Evolutionary conservation across 2,797 vertebrate species (phyloP).

Genomic region (Anabas testudineus): DNA sequence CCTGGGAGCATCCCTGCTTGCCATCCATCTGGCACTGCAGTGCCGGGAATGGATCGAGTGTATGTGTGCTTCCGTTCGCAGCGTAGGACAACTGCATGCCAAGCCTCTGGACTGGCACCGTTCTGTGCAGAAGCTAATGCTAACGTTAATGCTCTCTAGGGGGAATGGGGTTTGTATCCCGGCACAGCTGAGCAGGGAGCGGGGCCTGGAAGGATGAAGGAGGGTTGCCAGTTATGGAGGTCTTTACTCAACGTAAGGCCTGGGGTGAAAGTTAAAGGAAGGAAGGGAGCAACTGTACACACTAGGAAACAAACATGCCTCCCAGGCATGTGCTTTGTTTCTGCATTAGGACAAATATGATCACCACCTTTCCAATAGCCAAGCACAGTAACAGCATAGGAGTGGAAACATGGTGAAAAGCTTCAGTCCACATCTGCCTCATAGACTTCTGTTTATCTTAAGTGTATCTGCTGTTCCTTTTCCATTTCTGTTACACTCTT

Average conservation of each 20-base stretch:
- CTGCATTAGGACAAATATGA: conserved; percentile 25
- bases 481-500: no score
- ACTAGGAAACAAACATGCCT: conserved; percentile 47
- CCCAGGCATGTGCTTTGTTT: conserved; percentile 38
- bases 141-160: conserved; percentile 57
- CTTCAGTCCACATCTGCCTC: neutral
- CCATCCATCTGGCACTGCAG: conserved; percentile 72
- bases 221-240: conserved; percentile 24
- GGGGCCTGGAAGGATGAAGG: conserved; percentile 1
- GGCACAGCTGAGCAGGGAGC: conserved; percentile 57
- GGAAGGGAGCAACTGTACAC: conserved; percentile 61
- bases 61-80: conserved; percentile 50
- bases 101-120: conserved; percentile 66
- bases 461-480: no score
- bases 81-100: conserved; percentile 56
- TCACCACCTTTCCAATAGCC: neutral
- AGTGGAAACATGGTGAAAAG: conserved; percentile 1
- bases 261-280: conserved; percentile 46
- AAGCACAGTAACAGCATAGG: neutral
- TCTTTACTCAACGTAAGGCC: conserved; percentile 44
- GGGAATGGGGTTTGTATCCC: conserved; percentile 51
- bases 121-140: conserved; percentile 52
- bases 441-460: neutral
- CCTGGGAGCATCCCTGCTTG: conserved; percentile 60
- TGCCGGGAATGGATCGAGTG: conserved; percentile 51